Base-by-base conservation (phyloP, 2,797 vertebrate species). In the Cossypha caffra region DNA sequence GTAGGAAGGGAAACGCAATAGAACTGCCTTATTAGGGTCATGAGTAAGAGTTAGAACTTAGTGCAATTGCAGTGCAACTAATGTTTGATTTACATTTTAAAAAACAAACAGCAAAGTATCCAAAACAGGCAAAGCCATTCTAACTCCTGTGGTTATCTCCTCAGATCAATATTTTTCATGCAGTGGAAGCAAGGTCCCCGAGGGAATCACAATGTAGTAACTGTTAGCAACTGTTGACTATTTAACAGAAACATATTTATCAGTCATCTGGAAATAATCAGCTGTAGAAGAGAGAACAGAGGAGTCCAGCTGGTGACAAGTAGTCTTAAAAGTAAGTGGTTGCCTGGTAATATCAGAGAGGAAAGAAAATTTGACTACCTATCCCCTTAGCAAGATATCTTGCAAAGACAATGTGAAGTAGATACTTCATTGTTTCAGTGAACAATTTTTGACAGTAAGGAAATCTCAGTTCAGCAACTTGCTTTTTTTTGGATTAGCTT, bases 251-350 rank as follows among this genome's bases (percentile, higher is more conserved):
- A 90, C 13, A 38, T 38, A 38, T 38, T 38, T 38, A 38, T 13
- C 7, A 8, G 17, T 63, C 79, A 47, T 82, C 74, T 94, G 80
- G 91, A 90, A 90, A 83, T 55, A 91, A 86, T 77, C 84, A 92
- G 1, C 43, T 61, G 33, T 28, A 73, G 51, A 82, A 87, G 50
- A 88, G 55, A 90, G 31, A 79, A 35, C 19, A 77, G 37, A 91
- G 40, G 62, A 88, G 23, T 51, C 50, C 55, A 37, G 11, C 10
- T 48, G 35, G 42, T 74, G 38, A 73, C 28, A 93, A 51, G 62
- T 29, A 72, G 40, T 50, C 58, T 78, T 85, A 85, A 96, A 85
- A 80, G 37, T 35, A 71, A 89, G 50, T 59, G 21, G 40, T 38
- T 90, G 16, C 12, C 21, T 71, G 13, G 13, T 68, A 59, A 73